Conservation (phyloP, 2,113 vertebrate genomes). For the Eidolon helvum region DNA sequence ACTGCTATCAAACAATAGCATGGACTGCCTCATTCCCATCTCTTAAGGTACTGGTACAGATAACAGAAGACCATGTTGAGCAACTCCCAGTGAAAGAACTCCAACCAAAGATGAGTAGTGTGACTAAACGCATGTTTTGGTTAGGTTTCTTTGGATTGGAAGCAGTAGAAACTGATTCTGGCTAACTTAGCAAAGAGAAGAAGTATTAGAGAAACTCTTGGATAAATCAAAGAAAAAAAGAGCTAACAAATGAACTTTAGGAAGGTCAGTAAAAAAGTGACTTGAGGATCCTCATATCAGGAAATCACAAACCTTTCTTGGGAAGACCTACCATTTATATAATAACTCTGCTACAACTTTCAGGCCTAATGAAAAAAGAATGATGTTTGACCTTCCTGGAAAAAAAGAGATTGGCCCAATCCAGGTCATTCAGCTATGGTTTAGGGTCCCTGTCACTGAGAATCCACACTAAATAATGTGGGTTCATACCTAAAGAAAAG, state of each 20-base stretch:
- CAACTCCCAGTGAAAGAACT: not conserved
- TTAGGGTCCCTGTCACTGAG: not conserved
- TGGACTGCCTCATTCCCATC: not conserved
- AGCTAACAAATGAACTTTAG: not conserved
- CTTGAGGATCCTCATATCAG: not conserved
- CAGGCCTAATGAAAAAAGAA: not conserved
- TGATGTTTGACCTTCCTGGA: not conserved
- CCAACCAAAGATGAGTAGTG: not conserved
- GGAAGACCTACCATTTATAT: not conserved
- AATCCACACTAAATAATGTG: not conserved
- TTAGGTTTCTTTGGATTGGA: not conserved
- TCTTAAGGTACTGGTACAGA: not conserved
- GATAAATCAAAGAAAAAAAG: not conserved
- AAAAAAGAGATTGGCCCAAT: constrained; percentile 1
- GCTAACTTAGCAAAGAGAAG: not conserved
- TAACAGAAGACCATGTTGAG: not conserved
- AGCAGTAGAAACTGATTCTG: constrained; percentile 9
- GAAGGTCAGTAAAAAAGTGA: not conserved
- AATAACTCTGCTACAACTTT: not conserved
- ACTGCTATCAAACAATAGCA: not conserved
- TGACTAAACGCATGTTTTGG: not conserved
- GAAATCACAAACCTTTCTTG: constrained; percentile 41
- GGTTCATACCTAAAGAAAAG: not conserved
- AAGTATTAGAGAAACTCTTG: not conserved
- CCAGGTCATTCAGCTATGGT: not conserved